Evolutionary conservation across 2,888 invertebrate genomes (phyloP).

Genomic region (Nezara viridula): DNA sequence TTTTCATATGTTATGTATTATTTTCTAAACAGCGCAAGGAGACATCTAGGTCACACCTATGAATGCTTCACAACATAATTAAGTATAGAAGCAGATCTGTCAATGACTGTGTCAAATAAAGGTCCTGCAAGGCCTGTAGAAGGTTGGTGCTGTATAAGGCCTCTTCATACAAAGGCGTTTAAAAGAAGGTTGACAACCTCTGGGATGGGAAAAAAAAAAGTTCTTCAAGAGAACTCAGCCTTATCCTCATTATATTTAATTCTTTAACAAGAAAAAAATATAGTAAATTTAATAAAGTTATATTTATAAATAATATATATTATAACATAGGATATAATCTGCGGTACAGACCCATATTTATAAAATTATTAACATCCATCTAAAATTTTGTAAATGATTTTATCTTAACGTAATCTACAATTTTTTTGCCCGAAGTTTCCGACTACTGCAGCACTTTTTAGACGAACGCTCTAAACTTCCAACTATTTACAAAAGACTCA

Average conservation of each 20-base stretch:
- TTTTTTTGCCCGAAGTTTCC: too few relatives aligned
- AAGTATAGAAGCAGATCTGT: not conserved
- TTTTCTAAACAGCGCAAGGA: not conserved
- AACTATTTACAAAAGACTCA: too few relatives aligned
- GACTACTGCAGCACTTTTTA: too few relatives aligned
- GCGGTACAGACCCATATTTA: too few relatives aligned
- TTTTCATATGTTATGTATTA: too few relatives aligned
- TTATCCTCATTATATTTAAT: not conserved
- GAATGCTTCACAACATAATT: not conserved
- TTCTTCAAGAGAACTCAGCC: not conserved
- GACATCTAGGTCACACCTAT: not conserved
- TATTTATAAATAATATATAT: too few relatives aligned
- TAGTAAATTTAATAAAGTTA: not conserved
- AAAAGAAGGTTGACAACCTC: conserved; percentile 23
- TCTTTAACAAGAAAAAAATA: not conserved
- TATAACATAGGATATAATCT: too few relatives aligned
- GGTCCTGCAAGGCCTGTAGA: not conserved
- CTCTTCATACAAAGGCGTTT: not conserved
- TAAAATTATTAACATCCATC: too few relatives aligned
- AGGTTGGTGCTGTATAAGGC: not conserved
- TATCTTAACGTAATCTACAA: too few relatives aligned
- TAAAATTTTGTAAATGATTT: too few relatives aligned
- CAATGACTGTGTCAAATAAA: conserved; percentile 20
- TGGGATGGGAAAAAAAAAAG: not conserved
- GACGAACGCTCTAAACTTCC: too few relatives aligned